Evolutionary conservation across 92 coral and sea anemone species (phyloP), one percentile per base, ranked within the genome.

Genomic region (Desmophyllum pertusum): DNA sequence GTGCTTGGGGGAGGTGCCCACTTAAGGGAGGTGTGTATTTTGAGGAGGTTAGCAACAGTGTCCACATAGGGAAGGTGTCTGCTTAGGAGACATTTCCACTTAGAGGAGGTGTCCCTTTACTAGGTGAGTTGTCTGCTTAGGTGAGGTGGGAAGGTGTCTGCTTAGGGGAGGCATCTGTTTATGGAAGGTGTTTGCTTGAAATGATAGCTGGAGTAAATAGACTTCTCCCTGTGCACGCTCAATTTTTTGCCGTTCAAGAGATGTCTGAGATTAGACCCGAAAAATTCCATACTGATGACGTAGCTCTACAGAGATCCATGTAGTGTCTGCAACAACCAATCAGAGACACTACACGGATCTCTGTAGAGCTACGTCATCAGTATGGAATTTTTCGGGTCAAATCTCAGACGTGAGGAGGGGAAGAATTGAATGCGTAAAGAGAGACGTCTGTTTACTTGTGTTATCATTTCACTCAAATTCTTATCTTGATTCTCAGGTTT

Each of bases 401-500:
- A 13, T 48, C 10, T 55, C 63, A 55, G 9, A 21, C 29, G 23
- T 55, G 11, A 55, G 6, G 21, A 11, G 25, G 63, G 63, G 6
- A 17, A 21, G 10, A 55, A 55, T 21, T 8, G 18, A 48, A 13
- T 21, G 18, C 18, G 53, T 21, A 48, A 48, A 48, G 21, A 1
- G 19, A 21, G 53, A n/a, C 18, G 21, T 48, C 53, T 48, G 53
- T 48, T 48, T 48, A 13, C 21, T 14, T 48, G 18, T 46, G 13
- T 48, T 2, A 8, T 48, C 5, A 41, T 2, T 67, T 45, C 5
- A 67, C n/a, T 21, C n/a, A n/a, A n/a, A n/a, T n/a, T n/a, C n/a
- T n/a, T n/a, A n/a, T 55, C 45, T 50, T 70, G 25, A 17, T 74
- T 65, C 39, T 3, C 82, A 97, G 99, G 90, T 69, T 76, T 97